Conservation (phyloP, 2,797 vertebrate species). For the Botia kubotai region DNA sequence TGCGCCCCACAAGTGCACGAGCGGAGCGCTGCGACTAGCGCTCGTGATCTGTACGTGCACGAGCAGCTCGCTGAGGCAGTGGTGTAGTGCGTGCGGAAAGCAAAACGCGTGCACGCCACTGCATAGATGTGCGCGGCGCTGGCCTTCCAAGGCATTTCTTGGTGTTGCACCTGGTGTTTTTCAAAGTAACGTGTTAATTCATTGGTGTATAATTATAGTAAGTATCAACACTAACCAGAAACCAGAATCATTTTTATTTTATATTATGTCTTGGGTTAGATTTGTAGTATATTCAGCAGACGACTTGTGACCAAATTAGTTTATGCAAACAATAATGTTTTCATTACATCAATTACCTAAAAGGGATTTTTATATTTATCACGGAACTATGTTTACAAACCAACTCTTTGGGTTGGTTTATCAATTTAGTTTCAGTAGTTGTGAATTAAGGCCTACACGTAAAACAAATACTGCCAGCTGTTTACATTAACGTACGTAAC, state of each 20-base stretch:
- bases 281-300: not conserved
- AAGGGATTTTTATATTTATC: not conserved
- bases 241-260: not conserved
- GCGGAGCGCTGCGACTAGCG: slow-evolving; percentile 20
- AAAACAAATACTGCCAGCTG: not conserved
- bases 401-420: not conserved
- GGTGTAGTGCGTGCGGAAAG: not conserved
- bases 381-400: not conserved
- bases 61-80: not conserved
- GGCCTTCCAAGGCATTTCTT: no score
- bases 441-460: not conserved
- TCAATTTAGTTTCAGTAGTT: not conserved
- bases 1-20: slow-evolving; percentile 45
- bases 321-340: no score
- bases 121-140: not conserved
- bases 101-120: not conserved
- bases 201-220: no score
- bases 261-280: not conserved
- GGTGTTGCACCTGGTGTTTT: no score
- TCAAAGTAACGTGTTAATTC: no score
- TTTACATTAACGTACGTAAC: not conserved
- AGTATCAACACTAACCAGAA: no score
- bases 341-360: no score
- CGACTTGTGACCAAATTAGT: no score
- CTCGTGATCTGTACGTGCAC: slow-evolving; percentile 36